Conservation (phyloP, 2,888 invertebrate species). For the Oeneis ivallda region DNA sequence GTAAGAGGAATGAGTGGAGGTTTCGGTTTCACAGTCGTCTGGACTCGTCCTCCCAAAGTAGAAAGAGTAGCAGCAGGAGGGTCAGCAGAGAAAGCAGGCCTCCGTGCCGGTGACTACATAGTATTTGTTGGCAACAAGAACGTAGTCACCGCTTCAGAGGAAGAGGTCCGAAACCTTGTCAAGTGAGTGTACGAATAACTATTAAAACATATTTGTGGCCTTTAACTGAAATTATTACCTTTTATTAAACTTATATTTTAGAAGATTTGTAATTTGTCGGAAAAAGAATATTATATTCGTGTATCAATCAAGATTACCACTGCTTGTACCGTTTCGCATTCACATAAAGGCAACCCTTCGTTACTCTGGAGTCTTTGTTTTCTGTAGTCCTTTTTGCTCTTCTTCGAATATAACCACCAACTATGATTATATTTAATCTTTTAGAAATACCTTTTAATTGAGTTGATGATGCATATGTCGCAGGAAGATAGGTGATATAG, state of each 20-base stretch:
- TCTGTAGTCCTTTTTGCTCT: neutral
- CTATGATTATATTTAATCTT: neutral
- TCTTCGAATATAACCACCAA: neutral
- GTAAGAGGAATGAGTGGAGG: constrained; percentile 82
- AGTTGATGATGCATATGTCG: no score
- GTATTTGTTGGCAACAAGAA: constrained; percentile 94
- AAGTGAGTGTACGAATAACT: constrained; percentile 79
- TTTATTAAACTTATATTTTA: neutral
- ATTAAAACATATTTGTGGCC: neutral
- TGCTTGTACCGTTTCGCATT: no score
- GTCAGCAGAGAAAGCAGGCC: constrained; percentile 91
- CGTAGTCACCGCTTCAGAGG: constrained; percentile 90
- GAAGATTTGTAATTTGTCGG: neutral
- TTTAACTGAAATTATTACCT: neutral
- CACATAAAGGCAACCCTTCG: no score
- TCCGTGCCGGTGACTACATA: constrained; percentile 92
- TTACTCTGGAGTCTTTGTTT: no score
- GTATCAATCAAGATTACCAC: no score
- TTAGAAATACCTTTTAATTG: neutral
- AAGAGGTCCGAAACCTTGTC: constrained; percentile 84
- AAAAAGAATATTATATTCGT: no score
- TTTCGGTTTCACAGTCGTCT: constrained; percentile 93
- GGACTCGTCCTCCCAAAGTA: constrained; percentile 93
- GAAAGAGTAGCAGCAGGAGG: constrained; percentile 91
- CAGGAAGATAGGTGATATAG: no score